Base-by-base conservation (phyloP, 2,797 vertebrate species). In the Poecilia velifera region DNA sequence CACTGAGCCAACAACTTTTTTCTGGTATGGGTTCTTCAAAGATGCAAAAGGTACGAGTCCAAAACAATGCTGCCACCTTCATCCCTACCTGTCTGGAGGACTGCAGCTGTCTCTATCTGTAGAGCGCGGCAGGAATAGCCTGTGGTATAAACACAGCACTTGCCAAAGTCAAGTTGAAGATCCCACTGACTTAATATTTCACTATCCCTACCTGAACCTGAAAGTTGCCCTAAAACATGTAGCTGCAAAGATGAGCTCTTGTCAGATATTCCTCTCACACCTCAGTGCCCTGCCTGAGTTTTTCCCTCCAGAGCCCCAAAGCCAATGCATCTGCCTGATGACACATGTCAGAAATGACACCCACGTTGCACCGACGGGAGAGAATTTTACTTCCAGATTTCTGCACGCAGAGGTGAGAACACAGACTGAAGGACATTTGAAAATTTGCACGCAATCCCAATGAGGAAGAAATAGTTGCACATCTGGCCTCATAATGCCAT, bases 341-440 rank as follows among this genome's bases (percentile, higher is more conserved):
- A 86, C 83, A 88, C 34, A 59, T 87, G 86, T 91, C 89, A 87
- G 76, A 82, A 79, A 84, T 3, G 70, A 78, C 87, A 81, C 85
- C 84, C 76, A 88, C 73, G 3, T 16, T 22, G 72, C 84, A 74
- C 45, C 25, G n/a, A 28, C 53, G n/a, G 41, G 62, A 59, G 28
- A 25, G 20, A 64, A 64, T 78, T 74, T 73, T 53, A 78, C 73
- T 74, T 72, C 41, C 46, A 83, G 34, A 82, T 80, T 72, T 82
- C 49, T 55, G 53, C 73, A 73, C 64, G 77, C 0, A 76, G 74
- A n/a, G 2, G 28, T 53, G n/a, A 81, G 73, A 59, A 77, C 77
- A 73, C 49, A 49, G 46, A 55, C 34, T 22, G 31, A 64, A 49
- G 59, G 13, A 70, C 12, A 12, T 31, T 46, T n/a, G 8, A 70